Base-by-base conservation (phyloP, 2,888 invertebrate species). In the Tridacna crocea region DNA sequence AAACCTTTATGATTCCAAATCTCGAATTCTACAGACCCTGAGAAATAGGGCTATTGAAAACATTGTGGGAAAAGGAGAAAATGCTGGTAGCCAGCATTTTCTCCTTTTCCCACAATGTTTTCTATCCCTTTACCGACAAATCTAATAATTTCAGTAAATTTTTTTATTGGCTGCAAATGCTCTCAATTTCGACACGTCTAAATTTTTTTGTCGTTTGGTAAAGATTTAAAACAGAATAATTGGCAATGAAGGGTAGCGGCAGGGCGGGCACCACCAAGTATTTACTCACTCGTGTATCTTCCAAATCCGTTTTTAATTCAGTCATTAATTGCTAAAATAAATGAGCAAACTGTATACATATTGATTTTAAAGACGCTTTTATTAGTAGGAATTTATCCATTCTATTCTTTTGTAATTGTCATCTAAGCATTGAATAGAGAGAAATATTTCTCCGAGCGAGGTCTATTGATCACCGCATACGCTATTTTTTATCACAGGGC, bases 321-420 rank as follows among this genome's bases (percentile, higher is more conserved):
- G 75, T 26, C 80, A 78, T 81, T 85, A 81, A 85, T 85, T 85
- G 80, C 74, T 83, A 80, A 79, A 81, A 83, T 79, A 86, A 86
- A 83, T 86, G 85, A 81, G 75, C 80, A 83, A 72, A 82, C 77
- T 36, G 70, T 76, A 72, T 66, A 77, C 70, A 48, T 55, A 77
- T 77, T 77, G 72, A 77, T 80, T 48, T 70, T 70, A 51, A 70
- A 51, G 70, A 70, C 51, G 70, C 51, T 70, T 70, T 70, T 70
- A 80, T 76, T 72, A 51, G 36, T 74, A 63, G 73, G 73, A 76
- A 73, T 72, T 72, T 70, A 74, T 74, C 65, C 75, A 65, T 79
- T 83, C 83, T 78, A 26, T 72, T 46, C 70, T 51, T 61, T 72
- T n/a, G 74, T 77, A 74, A 82, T 80, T 79, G 82, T 82, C 65